Evolutionary conservation across 1,140 invertebrate species (phyloP).

Genomic region (Hylaeus volcanicus): DNA sequence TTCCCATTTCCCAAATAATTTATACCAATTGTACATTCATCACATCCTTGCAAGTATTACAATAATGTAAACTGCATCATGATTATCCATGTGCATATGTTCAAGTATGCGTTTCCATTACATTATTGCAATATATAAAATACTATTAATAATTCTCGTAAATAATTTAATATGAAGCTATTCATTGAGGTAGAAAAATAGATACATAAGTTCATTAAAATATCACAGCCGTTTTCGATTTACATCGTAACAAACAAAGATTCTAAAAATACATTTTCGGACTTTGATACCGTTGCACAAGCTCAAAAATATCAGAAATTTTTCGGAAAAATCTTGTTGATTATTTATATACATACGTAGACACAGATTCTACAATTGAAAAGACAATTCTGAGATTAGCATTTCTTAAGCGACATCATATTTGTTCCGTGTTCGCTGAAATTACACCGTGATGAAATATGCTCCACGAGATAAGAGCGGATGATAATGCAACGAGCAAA

Average conservation of each 20-base stretch:
- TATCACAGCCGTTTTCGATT: too few relatives aligned
- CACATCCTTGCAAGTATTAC: background rate
- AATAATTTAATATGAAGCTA: background rate
- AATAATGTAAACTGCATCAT: background rate
- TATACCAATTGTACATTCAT: background rate
- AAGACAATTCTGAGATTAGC: background rate
- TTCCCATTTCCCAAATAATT: background rate
- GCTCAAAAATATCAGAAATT: too few relatives aligned
- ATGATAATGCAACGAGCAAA: conserved; percentile 45
- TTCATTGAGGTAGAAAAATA: too few relatives aligned
- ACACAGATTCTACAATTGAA: background rate
- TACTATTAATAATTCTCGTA: background rate
- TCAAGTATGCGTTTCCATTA: background rate
- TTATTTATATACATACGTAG: too few relatives aligned
- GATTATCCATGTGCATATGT: background rate
- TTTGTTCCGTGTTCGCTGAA: conserved; percentile 13
- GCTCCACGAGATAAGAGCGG: conserved; percentile 52
- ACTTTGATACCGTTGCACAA: too few relatives aligned
- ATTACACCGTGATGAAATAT: conserved; percentile 29
- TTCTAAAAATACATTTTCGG: too few relatives aligned
- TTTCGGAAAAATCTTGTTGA: too few relatives aligned
- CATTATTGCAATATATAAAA: background rate
- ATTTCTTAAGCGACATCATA: background rate
- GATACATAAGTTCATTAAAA: too few relatives aligned
- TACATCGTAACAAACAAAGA: too few relatives aligned